These are phyloP conservation scores for Echiichthys vipera DNA, from an alignment of 2,797 vertebrate genomes.

Conservation along the genomic window DNA sequence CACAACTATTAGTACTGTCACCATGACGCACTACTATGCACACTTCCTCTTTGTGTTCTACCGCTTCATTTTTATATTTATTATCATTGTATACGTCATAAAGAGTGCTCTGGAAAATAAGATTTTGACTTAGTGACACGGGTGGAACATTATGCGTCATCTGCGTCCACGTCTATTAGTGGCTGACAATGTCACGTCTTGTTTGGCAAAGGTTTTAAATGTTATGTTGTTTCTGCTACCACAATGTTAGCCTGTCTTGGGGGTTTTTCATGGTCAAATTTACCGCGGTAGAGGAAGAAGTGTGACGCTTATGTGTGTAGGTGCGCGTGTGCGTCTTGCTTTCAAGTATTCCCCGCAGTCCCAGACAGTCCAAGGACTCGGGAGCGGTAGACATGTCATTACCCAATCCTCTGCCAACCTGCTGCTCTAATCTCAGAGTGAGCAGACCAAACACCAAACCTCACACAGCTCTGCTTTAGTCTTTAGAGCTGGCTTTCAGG, in stretches of 20 bases:
- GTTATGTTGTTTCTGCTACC: slow-evolving; percentile 56
- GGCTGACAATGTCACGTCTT: slow-evolving; percentile 64
- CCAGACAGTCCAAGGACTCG: slow-evolving; percentile 81
- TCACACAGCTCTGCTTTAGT: slow-evolving; percentile 77
- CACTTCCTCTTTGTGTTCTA: background rate
- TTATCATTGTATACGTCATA: slow-evolving; percentile 21
- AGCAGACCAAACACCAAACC: slow-evolving; percentile 81
- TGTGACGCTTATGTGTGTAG: slow-evolving; percentile 26
- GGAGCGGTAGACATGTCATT: slow-evolving; percentile 80
- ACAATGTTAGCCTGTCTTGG: slow-evolving; percentile 49
- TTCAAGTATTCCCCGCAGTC: slow-evolving; percentile 56
- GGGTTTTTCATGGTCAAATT: slow-evolving; percentile 51
- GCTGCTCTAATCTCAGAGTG: slow-evolving; percentile 79
- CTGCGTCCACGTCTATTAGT: slow-evolving; percentile 56
- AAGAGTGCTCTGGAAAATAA: slow-evolving; percentile 40
- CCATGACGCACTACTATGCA: background rate
- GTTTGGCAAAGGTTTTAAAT: slow-evolving; percentile 62
- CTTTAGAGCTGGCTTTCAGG: slow-evolving; percentile 61
- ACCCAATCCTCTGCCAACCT: slow-evolving; percentile 78
- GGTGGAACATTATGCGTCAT: slow-evolving; percentile 56
- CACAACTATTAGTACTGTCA: background rate
- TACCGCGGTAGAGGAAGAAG: slow-evolving; percentile 25
- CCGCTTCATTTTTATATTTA: slow-evolving; percentile 5
- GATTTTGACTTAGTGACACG: slow-evolving; percentile 36
- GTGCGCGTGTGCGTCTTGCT: slow-evolving; percentile 40